These are phyloP conservation scores for Omphaloscelis lunosa DNA, from an alignment of 2,888 invertebrate species.

Conservation along the genomic window DNA sequence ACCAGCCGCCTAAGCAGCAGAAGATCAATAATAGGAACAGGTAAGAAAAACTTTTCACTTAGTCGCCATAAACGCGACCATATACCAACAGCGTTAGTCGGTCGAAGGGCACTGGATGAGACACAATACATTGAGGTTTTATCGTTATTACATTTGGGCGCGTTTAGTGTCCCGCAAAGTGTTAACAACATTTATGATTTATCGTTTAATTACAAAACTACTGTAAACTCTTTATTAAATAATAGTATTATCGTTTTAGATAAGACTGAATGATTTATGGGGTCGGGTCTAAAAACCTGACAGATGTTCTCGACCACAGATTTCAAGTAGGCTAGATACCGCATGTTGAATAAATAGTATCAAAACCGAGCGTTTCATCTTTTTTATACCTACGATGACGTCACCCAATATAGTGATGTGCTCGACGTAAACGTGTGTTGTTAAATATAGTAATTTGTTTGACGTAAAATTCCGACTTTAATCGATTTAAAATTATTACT, in stretches of 20 bases:
- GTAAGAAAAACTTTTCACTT: slow-evolving; percentile 67
- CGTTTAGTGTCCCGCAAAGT: too few species aligned
- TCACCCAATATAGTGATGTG: too few species aligned
- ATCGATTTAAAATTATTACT: too few species aligned
- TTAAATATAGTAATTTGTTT: too few species aligned
- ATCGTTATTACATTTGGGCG: not conserved
- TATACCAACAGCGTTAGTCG: not conserved
- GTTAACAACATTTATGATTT: not conserved
- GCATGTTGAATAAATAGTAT: too few species aligned
- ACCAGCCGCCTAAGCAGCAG: slow-evolving; percentile 87
- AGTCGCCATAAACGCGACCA: not conserved
- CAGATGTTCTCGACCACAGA: not conserved
- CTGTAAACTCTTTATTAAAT: not conserved
- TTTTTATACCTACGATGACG: too few species aligned
- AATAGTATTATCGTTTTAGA: not conserved
- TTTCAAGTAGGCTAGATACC: too few species aligned
- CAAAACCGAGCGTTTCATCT: too few species aligned
- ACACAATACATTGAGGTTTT: not conserved
- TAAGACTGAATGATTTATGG: not conserved
- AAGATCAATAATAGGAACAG: slow-evolving; percentile 88
- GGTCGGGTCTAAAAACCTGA: not conserved
- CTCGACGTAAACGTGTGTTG: too few species aligned
- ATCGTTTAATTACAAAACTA: not conserved
- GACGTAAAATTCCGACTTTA: too few species aligned
- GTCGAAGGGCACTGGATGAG: not conserved